Base-by-base conservation (phyloP, 2,113 vertebrate species). In the Tursiops truncatus region DNA sequence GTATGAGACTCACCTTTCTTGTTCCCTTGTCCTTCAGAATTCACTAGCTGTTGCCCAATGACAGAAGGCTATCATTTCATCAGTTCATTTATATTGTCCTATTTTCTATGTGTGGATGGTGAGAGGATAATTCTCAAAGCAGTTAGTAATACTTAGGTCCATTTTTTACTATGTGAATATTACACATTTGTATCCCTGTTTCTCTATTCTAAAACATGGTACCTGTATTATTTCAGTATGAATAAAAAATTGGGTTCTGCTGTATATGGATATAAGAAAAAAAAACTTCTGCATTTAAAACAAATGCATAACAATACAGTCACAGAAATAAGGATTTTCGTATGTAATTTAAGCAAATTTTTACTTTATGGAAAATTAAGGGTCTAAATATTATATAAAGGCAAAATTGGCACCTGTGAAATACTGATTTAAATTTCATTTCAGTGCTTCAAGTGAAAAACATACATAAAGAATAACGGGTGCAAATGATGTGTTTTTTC, bases 351-450 rank as follows among this genome's bases (percentile, higher is more conserved):
- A 88, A 73, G 62, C 56, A 47, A 56, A 53, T 62, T 93, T 96
- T 92, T 79, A 81, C 65, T 26, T 50, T 80, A 58, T 85, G 33
- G 60, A 94, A 92, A 87, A 85, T 89, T 89, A 90, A 89, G 12
- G 6, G 9, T 88, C 2, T 50, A 81, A 89, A 50, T 68, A 73
- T 56, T 95, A 73, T 25, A 68, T 47, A 95, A 83, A 82, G 36
- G 21, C 25, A 97, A 96, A 94, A 90, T 44, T 85, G 56, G 15
- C 47, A 94, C 56, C 71, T 96, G 18, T 93, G 36, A 95, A 96
- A 97, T 82, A 67, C 56, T 44, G 3, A 93, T 91, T 93, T 92
- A 95, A 87, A 89, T 89, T 95, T 92, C 15, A 41, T 58, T 91
- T 81, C 9, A 81, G 36, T 36, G 15, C 21, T 93, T 95, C 20